Base-by-base conservation (phyloP, 2,888 invertebrate genomes). In the Melanchra persicariae region DNA sequence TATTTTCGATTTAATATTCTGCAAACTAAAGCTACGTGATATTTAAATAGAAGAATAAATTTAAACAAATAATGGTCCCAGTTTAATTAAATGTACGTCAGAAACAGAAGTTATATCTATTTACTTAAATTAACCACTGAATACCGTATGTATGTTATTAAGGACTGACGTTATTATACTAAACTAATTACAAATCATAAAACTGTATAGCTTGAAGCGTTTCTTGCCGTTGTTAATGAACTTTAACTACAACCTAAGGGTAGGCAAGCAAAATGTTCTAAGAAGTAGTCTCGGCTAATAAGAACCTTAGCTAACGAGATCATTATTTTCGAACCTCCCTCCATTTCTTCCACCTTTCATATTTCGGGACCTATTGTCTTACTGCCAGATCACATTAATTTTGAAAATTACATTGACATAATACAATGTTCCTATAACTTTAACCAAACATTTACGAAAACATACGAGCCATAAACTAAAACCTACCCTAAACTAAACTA, bases 1-100 rank as follows among this genome's bases (percentile, higher is more conserved):
- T 30, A 37, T 30, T 63, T 19, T 43, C 17, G 19, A 24, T 75
- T 54, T n/a, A 37, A 51, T 30, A 12, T 10, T 47, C 70, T 59
- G n/a, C 43, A 37, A 65, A 64, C 15, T 34, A 12, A 24, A 9
- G 15, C 8, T 34, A 43, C 15, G 24, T 10, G 19, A 45, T 51
- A 8, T 12, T 49, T 8, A 37, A 59, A 72, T 5, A 24, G 22
- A 17, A 67, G 10, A 43, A 40, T 34, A 45, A 12, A 37, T 55
- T 26, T 26, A 5, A 5, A 19, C 24, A 17, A 40, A 40, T 10
- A 34, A 19, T 22, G 10, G 8, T 17, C 17, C 10, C 1, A 7
- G 49, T 22, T 49, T 22, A 12, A 22, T 49, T 22, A 22, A 49
- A 22, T 45, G 24, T 1, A 19, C 24, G 24, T 40, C 24, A 19